A percentile compares a stretch with the other conserved stretches of the same genome.
phyloP scores from a whole-genome alignment of 1,140 invertebrate species.

The Venustaconcha ellipsiformis region DNA sequence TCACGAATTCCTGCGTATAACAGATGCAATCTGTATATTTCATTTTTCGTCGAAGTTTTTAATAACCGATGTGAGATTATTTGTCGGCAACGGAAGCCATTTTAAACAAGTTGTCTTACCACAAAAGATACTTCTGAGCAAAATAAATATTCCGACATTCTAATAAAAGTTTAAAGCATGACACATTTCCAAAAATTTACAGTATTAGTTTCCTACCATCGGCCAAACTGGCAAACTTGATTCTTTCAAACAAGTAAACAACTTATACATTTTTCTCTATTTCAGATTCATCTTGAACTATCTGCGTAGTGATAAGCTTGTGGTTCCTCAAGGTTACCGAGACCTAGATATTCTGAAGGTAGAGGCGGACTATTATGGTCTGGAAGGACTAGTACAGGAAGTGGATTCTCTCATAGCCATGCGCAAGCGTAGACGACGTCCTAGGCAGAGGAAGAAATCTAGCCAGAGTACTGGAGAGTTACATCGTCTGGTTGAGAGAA shows the following conservation, averaged over 20 bases:
- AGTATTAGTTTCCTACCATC: background rate
- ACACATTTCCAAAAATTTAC: background rate
- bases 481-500: constrained; percentile 18
- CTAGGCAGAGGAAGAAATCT: constrained; percentile 5
- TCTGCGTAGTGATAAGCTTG: constrained; percentile 47
- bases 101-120: background rate
- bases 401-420: constrained; percentile 33
- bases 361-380: constrained; percentile 50
- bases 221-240: background rate
- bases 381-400: constrained; percentile 37
- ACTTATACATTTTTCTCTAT: background rate
- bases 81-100: too few relatives aligned
- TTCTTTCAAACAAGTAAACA: background rate
- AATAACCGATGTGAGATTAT: too few relatives aligned
- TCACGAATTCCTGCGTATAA: too few relatives aligned
- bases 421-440: constrained; percentile 19
- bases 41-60: too few relatives aligned
- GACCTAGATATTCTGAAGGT: constrained; percentile 46
- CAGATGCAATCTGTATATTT: too few relatives aligned
- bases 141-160: background rate
- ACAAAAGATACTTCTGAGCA: background rate
- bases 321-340: constrained; percentile 42
- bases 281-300: constrained; percentile 57
- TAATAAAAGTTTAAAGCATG: background rate
- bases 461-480: constrained; percentile 24